Conservation (phyloP, 2,113 vertebrate genomes). For the Ceratotherium simum region DNA sequence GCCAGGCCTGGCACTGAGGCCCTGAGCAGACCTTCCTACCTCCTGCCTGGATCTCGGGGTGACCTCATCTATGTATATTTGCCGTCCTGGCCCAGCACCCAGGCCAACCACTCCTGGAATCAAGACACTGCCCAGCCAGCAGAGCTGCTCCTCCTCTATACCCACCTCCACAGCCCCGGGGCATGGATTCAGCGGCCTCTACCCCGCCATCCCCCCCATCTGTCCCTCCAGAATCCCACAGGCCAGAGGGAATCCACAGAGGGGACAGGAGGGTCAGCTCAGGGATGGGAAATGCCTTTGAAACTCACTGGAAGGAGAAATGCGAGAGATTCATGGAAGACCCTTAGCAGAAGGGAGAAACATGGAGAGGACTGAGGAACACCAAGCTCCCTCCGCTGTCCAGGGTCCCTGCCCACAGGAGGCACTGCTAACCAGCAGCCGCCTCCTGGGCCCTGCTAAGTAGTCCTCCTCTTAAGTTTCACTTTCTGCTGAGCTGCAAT, state of each 20-base stretch:
- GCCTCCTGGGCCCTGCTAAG: not conserved
- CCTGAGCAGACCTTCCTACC: not conserved
- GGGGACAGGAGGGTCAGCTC: not conserved
- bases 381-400: not conserved
- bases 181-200: not conserved
- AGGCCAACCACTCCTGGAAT: not conserved
- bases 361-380: not conserved
- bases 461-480: conserved; percentile 50
- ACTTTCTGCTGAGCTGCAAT: conserved; percentile 34
- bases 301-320: not conserved
- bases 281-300: not conserved
- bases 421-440: not conserved
- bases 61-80: too few relatives aligned
- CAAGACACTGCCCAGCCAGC: not conserved
- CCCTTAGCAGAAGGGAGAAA: not conserved
- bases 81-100: not conserved
- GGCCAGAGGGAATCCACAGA: not conserved
- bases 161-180: not conserved
- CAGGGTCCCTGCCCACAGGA: not conserved
- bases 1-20: not conserved
- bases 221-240: not conserved
- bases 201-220: not conserved
- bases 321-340: not conserved
- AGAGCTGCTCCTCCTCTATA: too few relatives aligned
- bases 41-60: not conserved